A percentile compares a stretch with the other conserved stretches of the same genome.
Conservation (phyloP, 1,140 invertebrate genomes). For the Dinoponera quadriceps region DNA sequence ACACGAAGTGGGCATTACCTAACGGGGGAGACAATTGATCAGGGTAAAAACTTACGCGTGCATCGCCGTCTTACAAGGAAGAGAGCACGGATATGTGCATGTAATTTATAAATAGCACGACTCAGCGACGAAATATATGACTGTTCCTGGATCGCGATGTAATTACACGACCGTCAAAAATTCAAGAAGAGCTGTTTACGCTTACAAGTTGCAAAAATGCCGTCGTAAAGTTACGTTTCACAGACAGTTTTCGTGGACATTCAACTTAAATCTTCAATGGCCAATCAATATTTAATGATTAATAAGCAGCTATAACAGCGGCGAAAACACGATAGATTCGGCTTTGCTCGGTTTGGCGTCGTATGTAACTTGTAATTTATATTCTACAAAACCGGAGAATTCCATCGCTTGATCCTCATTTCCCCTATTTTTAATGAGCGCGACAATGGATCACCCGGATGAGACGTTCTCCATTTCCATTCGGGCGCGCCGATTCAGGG, state of each 20-base stretch:
- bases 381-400: neutral
- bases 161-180: neutral
- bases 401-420: slow-evolving; percentile 12
- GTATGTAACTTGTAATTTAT: neutral
- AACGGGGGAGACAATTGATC: slow-evolving; percentile 63
- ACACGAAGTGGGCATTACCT: slow-evolving; percentile 91
- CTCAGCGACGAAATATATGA: neutral
- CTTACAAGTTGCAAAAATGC: neutral
- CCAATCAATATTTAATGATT: neutral
- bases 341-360: neutral
- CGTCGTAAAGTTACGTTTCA: too few relatives aligned
- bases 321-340: too few relatives aligned
- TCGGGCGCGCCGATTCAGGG: neutral
- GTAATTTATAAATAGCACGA: neutral
- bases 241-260: too few relatives aligned
- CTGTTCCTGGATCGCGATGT: too few relatives aligned
- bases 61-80: neutral
- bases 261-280: neutral
- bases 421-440: slow-evolving; percentile 17
- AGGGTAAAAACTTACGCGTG: slow-evolving; percentile 7
- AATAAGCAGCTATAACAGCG: neutral
- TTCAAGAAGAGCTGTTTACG: neutral
- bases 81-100: neutral
- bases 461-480: neutral
- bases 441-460: neutral